These are phyloP conservation scores for Phataginus tetradactyla DNA, from an alignment of 2,797 vertebrate species.

Conservation along the genomic window DNA sequence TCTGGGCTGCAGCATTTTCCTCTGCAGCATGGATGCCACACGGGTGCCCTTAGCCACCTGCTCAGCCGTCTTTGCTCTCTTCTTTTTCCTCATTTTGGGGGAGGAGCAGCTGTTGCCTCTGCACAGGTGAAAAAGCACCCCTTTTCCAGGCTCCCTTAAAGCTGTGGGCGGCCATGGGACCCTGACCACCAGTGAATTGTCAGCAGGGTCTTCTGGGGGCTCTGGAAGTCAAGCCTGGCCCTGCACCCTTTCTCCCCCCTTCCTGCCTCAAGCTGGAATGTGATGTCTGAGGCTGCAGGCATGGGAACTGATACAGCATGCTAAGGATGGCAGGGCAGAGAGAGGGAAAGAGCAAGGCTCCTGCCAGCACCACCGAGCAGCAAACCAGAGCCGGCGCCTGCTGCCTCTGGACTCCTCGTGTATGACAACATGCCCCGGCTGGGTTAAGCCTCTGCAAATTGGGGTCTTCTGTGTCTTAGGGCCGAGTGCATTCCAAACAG, in stretches of 20 bases:
- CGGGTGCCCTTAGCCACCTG: neutral
- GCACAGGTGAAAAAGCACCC: neutral
- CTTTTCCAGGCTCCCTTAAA: neutral
- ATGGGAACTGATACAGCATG: neutral
- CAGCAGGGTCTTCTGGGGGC: neutral
- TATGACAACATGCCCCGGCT: no score
- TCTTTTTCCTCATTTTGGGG: neutral
- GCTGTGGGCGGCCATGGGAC: fast-evolving
- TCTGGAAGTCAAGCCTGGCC: neutral
- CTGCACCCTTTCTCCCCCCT: neutral
- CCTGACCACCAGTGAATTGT: fast-evolving
- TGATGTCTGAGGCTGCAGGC: neutral
- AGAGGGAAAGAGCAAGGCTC: neutral
- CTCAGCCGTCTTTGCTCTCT: neutral
- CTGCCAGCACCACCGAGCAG: neutral
- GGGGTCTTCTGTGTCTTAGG: neutral
- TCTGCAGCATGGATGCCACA: neutral
- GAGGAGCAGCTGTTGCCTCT: neutral
- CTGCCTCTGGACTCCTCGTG: no score
- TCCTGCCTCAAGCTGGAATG: neutral
- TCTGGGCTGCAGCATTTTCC: neutral
- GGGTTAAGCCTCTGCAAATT: neutral
- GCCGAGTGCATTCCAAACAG: fast-evolving
- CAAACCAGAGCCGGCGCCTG: neutral
- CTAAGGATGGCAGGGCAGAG: neutral